A percentile compares a stretch with the other conserved stretches of the same genome.
Conservation (phyloP, 1,140 invertebrate genomes). For the Cydia pomonella region DNA sequence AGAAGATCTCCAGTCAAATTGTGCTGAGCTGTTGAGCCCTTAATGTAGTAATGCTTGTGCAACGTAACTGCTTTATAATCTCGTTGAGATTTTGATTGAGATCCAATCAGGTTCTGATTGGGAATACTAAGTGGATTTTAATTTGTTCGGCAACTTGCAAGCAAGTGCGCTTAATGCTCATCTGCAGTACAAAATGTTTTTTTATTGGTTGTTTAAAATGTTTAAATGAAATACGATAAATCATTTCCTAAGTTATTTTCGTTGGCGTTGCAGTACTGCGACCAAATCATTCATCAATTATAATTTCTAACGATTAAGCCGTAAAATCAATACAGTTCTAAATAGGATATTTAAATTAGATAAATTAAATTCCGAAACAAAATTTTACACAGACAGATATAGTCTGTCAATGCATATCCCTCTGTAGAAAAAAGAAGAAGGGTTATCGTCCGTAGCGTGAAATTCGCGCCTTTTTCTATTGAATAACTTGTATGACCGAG, state of each 20-base stretch:
- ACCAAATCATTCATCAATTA: too few species aligned
- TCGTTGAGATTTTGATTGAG: slow-evolving; percentile 16
- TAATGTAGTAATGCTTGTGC: slow-evolving; percentile 24
- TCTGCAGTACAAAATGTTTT: not conserved
- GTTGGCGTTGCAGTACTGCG: not conserved
- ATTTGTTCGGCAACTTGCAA: slow-evolving; percentile 20
- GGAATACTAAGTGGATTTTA: slow-evolving; percentile 26
- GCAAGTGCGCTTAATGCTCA: not conserved
- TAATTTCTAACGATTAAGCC: too few species aligned
- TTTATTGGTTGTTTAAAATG: slow-evolving; percentile 8
- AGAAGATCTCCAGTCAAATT: slow-evolving; percentile 18
- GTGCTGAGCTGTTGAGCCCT: slow-evolving; percentile 20
- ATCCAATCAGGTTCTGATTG: slow-evolving; percentile 20
- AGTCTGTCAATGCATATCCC: too few species aligned
- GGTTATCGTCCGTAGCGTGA: too few species aligned
- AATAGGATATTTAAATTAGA: too few species aligned
- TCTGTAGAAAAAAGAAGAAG: too few species aligned
- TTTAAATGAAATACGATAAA: slow-evolving; percentile 7
- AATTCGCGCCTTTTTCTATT: too few species aligned
- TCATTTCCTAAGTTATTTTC: not conserved
- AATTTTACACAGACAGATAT: too few species aligned
- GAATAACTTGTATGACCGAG: too few species aligned
- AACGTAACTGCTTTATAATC: slow-evolving; percentile 25
- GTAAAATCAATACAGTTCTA: too few species aligned
- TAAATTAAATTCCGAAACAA: too few species aligned